These are phyloP conservation scores for Drosophila kambysellisi DNA, from an alignment of 2,888 invertebrate genomes.

Conservation along the genomic window DNA sequence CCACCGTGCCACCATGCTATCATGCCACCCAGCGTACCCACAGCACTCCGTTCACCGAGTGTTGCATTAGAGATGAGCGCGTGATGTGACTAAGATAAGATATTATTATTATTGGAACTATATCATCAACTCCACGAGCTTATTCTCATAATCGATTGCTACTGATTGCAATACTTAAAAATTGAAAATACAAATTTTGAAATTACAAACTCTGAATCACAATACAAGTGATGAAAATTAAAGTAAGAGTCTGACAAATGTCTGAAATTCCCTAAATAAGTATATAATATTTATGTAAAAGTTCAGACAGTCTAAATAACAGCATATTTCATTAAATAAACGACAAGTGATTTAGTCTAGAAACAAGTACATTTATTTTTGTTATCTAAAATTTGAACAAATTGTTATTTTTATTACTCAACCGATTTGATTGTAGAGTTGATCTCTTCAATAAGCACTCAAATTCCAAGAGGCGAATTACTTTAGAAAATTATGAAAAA, in stretches of 20 bases:
- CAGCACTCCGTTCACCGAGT: neutral
- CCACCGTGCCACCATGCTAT: neutral
- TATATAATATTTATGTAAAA: neutral
- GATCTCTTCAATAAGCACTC: neutral
- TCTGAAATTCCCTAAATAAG: neutral
- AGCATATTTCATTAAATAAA: neutral
- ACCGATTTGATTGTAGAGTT: neutral
- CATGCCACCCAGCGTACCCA: neutral
- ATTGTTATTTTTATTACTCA: neutral
- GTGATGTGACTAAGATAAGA: constrained; percentile 1
- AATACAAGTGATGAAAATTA: neutral
- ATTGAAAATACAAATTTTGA: neutral
- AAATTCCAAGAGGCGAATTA: neutral
- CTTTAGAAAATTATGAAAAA: neutral
- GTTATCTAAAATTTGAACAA: neutral
- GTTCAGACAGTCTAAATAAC: neutral
- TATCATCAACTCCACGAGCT: no score
- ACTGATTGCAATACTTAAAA: neutral
- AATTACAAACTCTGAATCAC: neutral
- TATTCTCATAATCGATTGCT: neutral
- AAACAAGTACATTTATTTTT: neutral
- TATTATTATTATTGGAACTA: neutral
- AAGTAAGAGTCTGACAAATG: neutral
- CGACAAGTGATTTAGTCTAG: neutral
- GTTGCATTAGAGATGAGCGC: constrained; percentile 49